phyloP scores from a whole-genome alignment of 2,888 invertebrate species.

The Copidosoma aretas region DNA sequence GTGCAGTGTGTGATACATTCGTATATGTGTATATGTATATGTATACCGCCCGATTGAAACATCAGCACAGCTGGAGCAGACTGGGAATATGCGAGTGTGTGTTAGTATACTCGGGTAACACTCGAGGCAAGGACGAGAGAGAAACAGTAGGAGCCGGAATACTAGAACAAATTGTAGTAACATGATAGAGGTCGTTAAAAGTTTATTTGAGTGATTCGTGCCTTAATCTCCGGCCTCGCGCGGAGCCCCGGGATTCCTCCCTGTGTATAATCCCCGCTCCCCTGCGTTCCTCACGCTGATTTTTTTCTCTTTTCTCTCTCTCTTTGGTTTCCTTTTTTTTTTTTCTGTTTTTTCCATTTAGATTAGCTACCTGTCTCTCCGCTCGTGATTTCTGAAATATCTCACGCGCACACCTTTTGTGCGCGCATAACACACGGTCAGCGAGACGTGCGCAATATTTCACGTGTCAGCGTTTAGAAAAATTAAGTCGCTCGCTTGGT shows the following conservation, averaged over 20 bases:
- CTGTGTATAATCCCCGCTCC: constrained; percentile 28
- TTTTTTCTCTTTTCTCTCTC: constrained; percentile 3
- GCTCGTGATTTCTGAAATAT: constrained; percentile 36
- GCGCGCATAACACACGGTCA: not conserved
- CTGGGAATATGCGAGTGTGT: no score
- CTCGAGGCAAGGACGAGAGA: not conserved
- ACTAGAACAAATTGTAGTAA: constrained; percentile 33
- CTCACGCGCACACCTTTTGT: constrained; percentile 26
- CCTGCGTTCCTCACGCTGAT: no score
- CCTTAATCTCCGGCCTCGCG: constrained; percentile 34
- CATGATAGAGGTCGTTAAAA: constrained; percentile 39
- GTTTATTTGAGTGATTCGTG: constrained; percentile 41
- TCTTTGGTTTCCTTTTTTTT: not conserved
- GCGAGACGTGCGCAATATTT: constrained; percentile 26
- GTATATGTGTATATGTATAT: no score
- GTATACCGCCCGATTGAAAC: no score
- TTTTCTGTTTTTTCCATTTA: constrained; percentile 12
- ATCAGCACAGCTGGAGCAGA: no score
- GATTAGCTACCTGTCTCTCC: constrained; percentile 13
- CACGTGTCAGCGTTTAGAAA: constrained; percentile 29
- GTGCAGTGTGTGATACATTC: no score
- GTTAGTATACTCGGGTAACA: no score
- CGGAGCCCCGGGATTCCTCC: constrained; percentile 22
- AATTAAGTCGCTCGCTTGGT: not conserved
- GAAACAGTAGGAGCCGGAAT: not conserved